Percentiles rank a stretch among this genome's conserved stretches.
Conservation (phyloP, 2,113 vertebrate species). For the Ceratotherium simum region DNA sequence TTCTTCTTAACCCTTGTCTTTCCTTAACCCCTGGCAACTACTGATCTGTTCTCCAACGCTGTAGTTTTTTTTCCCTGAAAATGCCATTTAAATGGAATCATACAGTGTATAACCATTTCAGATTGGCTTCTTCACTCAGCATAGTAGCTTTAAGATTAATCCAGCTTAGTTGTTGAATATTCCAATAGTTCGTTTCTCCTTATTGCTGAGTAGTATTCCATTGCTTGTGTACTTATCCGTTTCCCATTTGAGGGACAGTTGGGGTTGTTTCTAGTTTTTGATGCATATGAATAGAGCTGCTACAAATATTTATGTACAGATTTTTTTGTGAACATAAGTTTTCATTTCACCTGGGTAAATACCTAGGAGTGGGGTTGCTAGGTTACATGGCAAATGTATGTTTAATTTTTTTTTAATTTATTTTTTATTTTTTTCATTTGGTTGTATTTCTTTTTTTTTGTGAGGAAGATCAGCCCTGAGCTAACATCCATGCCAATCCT, state of each 20-base stretch:
- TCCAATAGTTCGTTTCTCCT: not conserved
- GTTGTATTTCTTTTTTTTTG: no score
- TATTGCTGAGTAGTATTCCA: not conserved
- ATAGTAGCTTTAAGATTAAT: not conserved
- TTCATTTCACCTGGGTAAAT: constrained; percentile 19
- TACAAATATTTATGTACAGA: not conserved
- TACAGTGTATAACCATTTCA: not conserved
- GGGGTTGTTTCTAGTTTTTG: not conserved
- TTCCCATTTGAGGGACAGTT: not conserved
- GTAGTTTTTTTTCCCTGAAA: not conserved
- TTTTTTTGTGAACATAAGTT: not conserved
- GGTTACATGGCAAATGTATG: not conserved
- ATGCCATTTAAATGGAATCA: not conserved
- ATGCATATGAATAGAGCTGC: not conserved
- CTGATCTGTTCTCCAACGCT: not conserved
- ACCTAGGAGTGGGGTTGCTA: not conserved
- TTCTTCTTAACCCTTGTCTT: not conserved
- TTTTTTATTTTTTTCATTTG: no score
- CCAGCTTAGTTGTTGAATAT: not conserved
- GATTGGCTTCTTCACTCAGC: not conserved
- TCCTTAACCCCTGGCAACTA: not conserved
- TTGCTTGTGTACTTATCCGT: not conserved
- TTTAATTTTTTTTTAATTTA: constrained; percentile 17
- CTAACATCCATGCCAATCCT: no score
- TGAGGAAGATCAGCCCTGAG: no score